Evolutionary conservation across 1,140 invertebrate genomes (phyloP), one percentile per base, ranked within the genome.

Genomic region (Asobara japonica): DNA sequence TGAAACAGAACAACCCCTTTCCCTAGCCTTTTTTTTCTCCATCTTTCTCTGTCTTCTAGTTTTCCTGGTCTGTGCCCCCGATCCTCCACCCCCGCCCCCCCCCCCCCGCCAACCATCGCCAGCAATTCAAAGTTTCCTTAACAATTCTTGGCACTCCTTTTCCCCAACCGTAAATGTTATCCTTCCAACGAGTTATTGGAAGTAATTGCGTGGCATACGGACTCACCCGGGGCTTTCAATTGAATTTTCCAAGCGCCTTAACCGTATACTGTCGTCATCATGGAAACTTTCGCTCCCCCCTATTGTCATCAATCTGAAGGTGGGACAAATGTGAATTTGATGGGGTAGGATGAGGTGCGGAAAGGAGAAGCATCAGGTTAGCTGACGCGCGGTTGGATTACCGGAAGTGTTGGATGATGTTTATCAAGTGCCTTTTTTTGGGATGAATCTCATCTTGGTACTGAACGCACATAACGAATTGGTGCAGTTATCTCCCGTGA

Each of bases 111-210:
- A 73, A 76, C 68, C 73, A 51, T 33, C 41, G 45, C 41, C 69
- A 68, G 65, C 73, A 74, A 74, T 74, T 74, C 73, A 69, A 74
- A 74, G 68, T 74, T 74, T 68, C 69, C 60, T 74, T 69, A 74
- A 74, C 73, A 74, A 74, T 74, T 74, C 69, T 74, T 74, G 69
- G 69, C 73, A 74, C 73, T 74, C 69, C 62, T 74, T 66, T 69
- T 41, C 60, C 41, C 60, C 65, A 48, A 48, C 38, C 60, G 62
- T 73, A 69, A 69, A 73, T 69, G 67, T 60, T 65, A 73, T 73
- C 67, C 72, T 69, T 69, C 68, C 67, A 48, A 60, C 66, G 69
- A 73, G 67, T 65, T 65, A 73, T 65, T 73, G 62, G 38, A 68
- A 73, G 60, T 73, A 71, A 71, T 71, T 71, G 69, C 69, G 61